phyloP scores from a whole-genome alignment of 2,797 vertebrate species.

The Acipenser oxyrinchus region DNA sequence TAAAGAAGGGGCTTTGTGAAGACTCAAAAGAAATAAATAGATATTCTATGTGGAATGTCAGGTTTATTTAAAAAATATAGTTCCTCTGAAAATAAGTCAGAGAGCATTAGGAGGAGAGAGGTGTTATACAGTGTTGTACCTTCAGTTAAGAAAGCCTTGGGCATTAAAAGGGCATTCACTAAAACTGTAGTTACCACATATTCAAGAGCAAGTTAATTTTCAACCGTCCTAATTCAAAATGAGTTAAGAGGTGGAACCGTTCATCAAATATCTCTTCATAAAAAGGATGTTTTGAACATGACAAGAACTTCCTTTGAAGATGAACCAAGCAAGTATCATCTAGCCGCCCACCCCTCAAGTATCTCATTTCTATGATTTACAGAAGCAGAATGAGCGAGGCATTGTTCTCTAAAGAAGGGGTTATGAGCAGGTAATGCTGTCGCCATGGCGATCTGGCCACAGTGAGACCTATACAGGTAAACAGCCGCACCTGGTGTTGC shows the following conservation, averaged over 20 bases:
- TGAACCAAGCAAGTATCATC: constrained; percentile 51
- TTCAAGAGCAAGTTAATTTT: constrained; percentile 10
- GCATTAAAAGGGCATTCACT: constrained; percentile 22
- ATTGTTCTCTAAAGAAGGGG: constrained; percentile 40
- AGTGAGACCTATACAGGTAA: constrained; percentile 9
- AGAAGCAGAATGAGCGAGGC: constrained; percentile 39
- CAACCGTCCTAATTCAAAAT: too few relatives aligned
- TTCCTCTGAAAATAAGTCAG: too few relatives aligned
- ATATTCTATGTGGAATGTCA: too few relatives aligned
- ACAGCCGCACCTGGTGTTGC: not conserved
- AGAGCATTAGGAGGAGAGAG: constrained; percentile 30
- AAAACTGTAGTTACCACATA: constrained; percentile 57
- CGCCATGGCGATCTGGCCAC: constrained; percentile 32
- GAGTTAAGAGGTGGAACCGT: too few relatives aligned
- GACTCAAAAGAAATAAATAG: too few relatives aligned
- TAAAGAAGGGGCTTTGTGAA: too few relatives aligned
- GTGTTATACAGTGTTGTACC: too few relatives aligned
- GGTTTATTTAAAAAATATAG: too few relatives aligned
- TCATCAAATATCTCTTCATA: too few relatives aligned
- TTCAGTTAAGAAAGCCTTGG: too few relatives aligned
- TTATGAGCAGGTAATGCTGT: constrained; percentile 35
- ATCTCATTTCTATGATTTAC: constrained; percentile 18
- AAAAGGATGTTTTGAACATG: too few relatives aligned
- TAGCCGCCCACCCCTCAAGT: constrained; percentile 41
- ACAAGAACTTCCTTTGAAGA: constrained; percentile 56